These are phyloP conservation scores for Pelusios castaneus DNA, from an alignment of 2,113 vertebrate genomes.

Conservation along the genomic window DNA sequence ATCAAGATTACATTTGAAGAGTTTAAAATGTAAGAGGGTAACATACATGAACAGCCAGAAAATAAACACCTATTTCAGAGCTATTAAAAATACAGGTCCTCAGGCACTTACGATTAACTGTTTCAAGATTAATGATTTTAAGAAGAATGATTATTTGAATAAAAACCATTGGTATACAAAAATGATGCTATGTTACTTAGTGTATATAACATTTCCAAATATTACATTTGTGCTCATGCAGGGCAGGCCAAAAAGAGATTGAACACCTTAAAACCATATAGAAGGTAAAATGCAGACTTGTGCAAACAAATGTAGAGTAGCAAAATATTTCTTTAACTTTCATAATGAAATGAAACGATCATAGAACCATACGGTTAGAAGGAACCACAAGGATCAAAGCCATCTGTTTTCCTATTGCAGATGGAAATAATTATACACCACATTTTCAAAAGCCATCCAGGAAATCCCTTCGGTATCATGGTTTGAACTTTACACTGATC, in stretches of 20 bases:
- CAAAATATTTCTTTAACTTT: neutral
- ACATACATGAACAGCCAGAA: rapidly evolving
- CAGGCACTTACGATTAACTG: neutral
- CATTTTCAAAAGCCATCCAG: neutral
- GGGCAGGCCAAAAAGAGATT: rapidly evolving
- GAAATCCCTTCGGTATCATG: neutral
- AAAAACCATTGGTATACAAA: neutral
- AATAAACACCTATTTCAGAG: rapidly evolving
- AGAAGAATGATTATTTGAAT: neutral
- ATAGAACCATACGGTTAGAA: neutral
- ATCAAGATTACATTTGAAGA: neutral
- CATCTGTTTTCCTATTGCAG: neutral
- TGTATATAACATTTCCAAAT: neutral
- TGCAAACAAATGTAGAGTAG: neutral
- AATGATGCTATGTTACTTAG: neutral
- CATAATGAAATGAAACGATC: rapidly evolving
- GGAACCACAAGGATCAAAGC: neutral
- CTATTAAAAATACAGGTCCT: neutral
- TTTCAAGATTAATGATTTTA: neutral
- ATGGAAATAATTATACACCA: rapidly evolving
- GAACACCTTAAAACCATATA: neutral
- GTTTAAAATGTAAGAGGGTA: neutral
- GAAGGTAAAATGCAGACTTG: neutral
- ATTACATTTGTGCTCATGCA: neutral
- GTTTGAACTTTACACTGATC: neutral